Conservation (phyloP, 2,797 vertebrate species). For the Pangasius larnaudii region DNA sequence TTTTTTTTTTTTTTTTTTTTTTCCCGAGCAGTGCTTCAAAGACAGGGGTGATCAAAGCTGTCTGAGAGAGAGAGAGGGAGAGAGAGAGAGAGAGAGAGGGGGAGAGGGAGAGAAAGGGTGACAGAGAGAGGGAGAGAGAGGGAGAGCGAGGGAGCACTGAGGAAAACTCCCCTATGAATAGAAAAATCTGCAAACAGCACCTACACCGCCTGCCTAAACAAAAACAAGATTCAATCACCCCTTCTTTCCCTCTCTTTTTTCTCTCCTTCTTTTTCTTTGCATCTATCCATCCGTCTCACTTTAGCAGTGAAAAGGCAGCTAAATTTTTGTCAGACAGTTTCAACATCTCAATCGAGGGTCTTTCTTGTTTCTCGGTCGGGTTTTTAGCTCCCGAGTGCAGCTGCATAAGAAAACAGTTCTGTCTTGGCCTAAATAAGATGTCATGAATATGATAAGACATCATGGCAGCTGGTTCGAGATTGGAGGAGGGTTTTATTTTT, state of each 20-base stretch:
- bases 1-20: slow-evolving; percentile 77
- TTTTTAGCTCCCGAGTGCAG: slow-evolving; percentile 63
- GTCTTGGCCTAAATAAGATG: slow-evolving; percentile 81
- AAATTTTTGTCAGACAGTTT: slow-evolving; percentile 74
- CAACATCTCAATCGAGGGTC: slow-evolving; percentile 77
- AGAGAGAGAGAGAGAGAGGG: slow-evolving; percentile 61
- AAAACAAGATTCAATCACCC: slow-evolving; percentile 77
- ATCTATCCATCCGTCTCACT: slow-evolving; percentile 21
- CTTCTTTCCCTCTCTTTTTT: slow-evolving; percentile 51
- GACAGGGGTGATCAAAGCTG: slow-evolving; percentile 87
- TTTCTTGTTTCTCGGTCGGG: slow-evolving; percentile 64
- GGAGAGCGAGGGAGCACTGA: slow-evolving; percentile 62
- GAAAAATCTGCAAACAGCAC: slow-evolving; percentile 74
- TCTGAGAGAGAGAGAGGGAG: slow-evolving; percentile 78
- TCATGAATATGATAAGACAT: slow-evolving; percentile 65
- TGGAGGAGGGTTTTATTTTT: slow-evolving; percentile 20
- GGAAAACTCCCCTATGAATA: slow-evolving; percentile 78
- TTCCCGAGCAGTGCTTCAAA: slow-evolving; percentile 88
- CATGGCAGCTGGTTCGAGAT: slow-evolving; percentile 34
- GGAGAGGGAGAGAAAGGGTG: slow-evolving; percentile 71
- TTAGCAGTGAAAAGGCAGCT: slow-evolving; percentile 53
- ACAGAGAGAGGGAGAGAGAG: slow-evolving; percentile 71
- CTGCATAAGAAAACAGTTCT: slow-evolving; percentile 76
- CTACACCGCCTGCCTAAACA: slow-evolving; percentile 75
- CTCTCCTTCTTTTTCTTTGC: slow-evolving; percentile 60